These are phyloP conservation scores for Tipula helvola DNA, from an alignment of 2,888 invertebrate genomes.

Conservation along the genomic window DNA sequence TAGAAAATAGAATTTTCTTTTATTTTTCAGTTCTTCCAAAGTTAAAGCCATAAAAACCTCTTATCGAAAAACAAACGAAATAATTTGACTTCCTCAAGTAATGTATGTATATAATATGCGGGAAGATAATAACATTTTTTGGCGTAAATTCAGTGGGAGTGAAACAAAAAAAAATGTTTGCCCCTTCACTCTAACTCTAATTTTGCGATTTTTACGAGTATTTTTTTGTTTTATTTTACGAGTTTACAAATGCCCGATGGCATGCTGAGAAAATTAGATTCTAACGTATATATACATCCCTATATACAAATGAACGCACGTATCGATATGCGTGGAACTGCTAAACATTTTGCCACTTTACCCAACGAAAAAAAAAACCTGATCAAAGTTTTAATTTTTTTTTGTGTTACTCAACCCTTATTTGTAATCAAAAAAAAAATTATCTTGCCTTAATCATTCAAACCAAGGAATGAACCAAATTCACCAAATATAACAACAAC, in stretches of 20 bases:
- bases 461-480: background rate
- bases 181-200: background rate
- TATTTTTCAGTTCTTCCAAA: background rate
- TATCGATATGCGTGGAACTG: background rate
- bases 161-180: background rate
- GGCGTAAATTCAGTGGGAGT: background rate
- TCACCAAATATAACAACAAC: background rate
- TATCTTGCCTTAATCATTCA: background rate
- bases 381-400: background rate
- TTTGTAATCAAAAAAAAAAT: background rate
- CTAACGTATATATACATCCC: background rate
- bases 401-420: background rate
- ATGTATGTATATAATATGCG: background rate
- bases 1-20: background rate
- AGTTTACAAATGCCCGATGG: background rate
- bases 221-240: background rate
- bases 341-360: background rate
- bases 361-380: background rate
- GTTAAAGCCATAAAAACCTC: background rate
- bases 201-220: background rate
- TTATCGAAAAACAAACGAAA: background rate
- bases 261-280: background rate
- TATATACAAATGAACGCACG: background rate
- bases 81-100: background rate
- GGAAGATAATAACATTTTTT: background rate